A percentile compares a stretch with the other conserved stretches of the same genome.
Conservation (phyloP, 2,797 vertebrate genomes). For the Bradypodion ventrale region DNA sequence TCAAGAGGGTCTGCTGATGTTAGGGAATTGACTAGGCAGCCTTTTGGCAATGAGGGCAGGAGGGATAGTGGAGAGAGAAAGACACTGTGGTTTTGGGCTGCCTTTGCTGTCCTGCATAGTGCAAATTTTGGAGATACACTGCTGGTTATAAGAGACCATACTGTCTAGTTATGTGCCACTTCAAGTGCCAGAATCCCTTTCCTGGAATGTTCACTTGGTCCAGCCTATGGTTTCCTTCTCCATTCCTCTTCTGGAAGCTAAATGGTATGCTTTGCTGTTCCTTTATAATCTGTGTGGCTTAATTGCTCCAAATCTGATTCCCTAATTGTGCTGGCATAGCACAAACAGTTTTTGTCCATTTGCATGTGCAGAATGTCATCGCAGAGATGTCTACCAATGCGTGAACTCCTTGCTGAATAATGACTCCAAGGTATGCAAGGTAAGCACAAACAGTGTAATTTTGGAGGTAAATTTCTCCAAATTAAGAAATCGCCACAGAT, state of each 20-base stretch:
- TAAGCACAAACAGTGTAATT: too few species aligned
- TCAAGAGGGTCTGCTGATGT: not conserved
- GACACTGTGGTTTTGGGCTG: too few species aligned
- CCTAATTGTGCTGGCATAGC: too few species aligned
- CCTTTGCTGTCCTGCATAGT: not conserved
- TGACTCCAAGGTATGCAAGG: too few species aligned
- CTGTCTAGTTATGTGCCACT: not conserved
- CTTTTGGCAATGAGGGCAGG: not conserved
- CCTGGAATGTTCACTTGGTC: not conserved
- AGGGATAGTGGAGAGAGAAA: too few species aligned
- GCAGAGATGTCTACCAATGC: too few species aligned
- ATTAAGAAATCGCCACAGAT: too few species aligned
- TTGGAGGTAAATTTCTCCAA: too few species aligned
- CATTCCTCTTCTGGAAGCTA: not conserved
- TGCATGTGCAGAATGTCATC: too few species aligned
- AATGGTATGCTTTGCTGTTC: not conserved
- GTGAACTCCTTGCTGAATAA: too few species aligned
- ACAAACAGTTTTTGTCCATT: too few species aligned
- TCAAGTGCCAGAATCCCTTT: not conserved
- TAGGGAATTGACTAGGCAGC: not conserved
- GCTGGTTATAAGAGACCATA: not conserved
- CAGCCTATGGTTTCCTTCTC: not conserved
- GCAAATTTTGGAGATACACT: not conserved
- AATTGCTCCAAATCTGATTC: too few species aligned
- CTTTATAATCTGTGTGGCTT: not conserved